Percentiles rank a stretch among this genome's conserved stretches.
Conservation (phyloP, 1,140 invertebrate genomes). For the Sipha flava region DNA sequence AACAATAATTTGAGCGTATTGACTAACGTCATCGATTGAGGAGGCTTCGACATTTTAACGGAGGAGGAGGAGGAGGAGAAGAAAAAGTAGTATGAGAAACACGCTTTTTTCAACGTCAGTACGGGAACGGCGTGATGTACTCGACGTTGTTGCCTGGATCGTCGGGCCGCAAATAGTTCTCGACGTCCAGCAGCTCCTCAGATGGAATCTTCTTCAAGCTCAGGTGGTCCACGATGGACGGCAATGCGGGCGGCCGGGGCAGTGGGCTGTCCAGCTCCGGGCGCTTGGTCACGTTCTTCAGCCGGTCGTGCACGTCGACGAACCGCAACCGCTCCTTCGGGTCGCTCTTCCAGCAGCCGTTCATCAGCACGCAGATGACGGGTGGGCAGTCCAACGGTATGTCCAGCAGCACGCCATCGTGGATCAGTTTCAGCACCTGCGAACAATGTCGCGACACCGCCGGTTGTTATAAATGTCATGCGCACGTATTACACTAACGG, state of each 20-base stretch:
- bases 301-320: conserved; percentile 57
- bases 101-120: no score
- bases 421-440: conserved; percentile 71
- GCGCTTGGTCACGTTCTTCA: conserved; percentile 47
- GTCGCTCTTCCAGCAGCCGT: conserved; percentile 76
- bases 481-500: no score
- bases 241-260: conserved; percentile 37
- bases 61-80: no score
- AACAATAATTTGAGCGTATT: no score
- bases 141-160: neutral
- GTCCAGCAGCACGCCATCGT: conserved; percentile 73
- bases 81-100: no score
- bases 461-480: conserved; percentile 73
- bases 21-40: no score
- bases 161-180: conserved; percentile 51
- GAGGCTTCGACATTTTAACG: no score
- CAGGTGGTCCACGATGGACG: conserved; percentile 36
- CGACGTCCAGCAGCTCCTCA: conserved; percentile 47
- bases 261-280: neutral
- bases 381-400: conserved; percentile 70
- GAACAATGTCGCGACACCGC: conserved; percentile 55
- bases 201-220: conserved; percentile 43
- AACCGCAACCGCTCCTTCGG: conserved; percentile 69
- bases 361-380: conserved; percentile 70
- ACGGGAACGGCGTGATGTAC: neutral